Evolutionary conservation across 2,888 invertebrate species (phyloP), one percentile per base, ranked within the genome.

Genomic region (Tachina fera): DNA sequence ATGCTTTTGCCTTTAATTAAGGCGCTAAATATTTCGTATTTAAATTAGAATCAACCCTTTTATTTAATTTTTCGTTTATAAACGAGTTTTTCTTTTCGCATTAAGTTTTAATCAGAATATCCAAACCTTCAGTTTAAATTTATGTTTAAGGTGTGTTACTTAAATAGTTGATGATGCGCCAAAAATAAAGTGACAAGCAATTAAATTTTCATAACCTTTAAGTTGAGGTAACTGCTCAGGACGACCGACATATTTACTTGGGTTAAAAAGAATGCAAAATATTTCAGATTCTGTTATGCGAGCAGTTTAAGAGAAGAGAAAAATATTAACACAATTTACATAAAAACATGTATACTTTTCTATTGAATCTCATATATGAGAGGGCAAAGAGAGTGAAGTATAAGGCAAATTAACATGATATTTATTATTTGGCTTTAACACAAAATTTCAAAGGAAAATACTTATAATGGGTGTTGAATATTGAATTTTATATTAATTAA

Each of bases 181-280:
- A 86, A 83, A 86, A 83, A 76, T 86, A 86, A 86, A 83, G 86
- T 83, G 86, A 86, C 86, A 86, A 83, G 83, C 86, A 86, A 86
- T 86, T 86, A 83, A 83, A 86, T 86, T 86, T 86, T 86, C 83
- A 86, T 86, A 86, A 76, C 86, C 86, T 71, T 83, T 72, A 83
- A 78, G 67, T 61, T 78, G 60, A 60, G 61, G 9, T 16, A 31
- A 65, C 22, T 47, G 51, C 67, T 45, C 22, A 45, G 51, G n/a
- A 51, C 22, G 45, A 31, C 31, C 6, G 31, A 31, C 83, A 47
- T 83, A 76, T 86, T 86, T 77, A 68, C 51, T 74, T 86, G 86
- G 76, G 83, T 83, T 72, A 80, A 79, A 85, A 72, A 56, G 9
- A 1, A 43, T 3, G 13, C 9, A 11, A 41, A 43, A 56, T 58